Conservation (phyloP, 1,140 invertebrate species). For the Orius laevigatus region DNA sequence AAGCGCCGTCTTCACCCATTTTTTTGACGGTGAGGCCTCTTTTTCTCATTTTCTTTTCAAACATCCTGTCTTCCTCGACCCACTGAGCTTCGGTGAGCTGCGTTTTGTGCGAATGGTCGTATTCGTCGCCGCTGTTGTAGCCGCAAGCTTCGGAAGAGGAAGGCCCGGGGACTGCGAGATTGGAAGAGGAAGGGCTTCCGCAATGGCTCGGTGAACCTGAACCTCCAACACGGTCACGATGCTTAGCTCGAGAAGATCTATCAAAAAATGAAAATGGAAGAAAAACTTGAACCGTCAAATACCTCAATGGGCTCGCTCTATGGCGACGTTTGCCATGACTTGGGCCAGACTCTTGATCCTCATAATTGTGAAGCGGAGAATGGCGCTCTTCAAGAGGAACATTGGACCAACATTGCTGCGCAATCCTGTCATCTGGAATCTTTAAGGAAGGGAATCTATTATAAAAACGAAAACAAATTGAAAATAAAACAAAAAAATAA, state of each 20-base stretch:
- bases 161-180: slow-evolving; percentile 19
- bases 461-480: slow-evolving; percentile 1
- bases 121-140: slow-evolving; percentile 66
- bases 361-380: slow-evolving; percentile 29
- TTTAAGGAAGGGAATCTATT: too few relatives aligned
- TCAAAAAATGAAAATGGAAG: slow-evolving; percentile 9
- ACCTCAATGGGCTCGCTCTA: slow-evolving; percentile 37
- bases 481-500: slow-evolving; percentile 1
- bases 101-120: slow-evolving; percentile 37
- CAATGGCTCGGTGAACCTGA: slow-evolving; percentile 28
- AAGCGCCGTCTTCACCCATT: slow-evolving; percentile 86
- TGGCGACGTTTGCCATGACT: slow-evolving; percentile 42
- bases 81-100: slow-evolving; percentile 40
- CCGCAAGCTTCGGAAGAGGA: slow-evolving; percentile 26
- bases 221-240: slow-evolving; percentile 22
- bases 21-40: slow-evolving; percentile 70
- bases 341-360: slow-evolving; percentile 27
- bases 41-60: slow-evolving; percentile 55
- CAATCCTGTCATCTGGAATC: slow-evolving; percentile 4
- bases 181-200: slow-evolving; percentile 23
- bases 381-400: slow-evolving; percentile 30
- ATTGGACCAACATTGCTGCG: not conserved
- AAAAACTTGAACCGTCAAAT: slow-evolving; percentile 4
- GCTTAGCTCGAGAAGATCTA: not conserved
- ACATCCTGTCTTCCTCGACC: slow-evolving; percentile 45